Conservation (phyloP, 2,888 invertebrate species). For the Noctuana brunneofusca region DNA sequence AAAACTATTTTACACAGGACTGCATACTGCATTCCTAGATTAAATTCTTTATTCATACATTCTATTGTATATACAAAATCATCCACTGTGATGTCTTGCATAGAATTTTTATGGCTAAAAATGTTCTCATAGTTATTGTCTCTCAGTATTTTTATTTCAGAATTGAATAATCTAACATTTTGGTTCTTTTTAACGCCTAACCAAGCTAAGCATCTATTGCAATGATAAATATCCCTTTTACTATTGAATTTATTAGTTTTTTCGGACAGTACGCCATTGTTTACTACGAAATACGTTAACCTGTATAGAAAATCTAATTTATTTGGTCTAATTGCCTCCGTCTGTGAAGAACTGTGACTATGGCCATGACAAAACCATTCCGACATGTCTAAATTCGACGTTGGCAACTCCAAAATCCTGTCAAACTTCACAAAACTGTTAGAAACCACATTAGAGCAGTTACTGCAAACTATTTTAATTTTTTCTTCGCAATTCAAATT, state of each 20-base stretch:
- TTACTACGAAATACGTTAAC: constrained; percentile 80
- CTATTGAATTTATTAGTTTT: constrained; percentile 71
- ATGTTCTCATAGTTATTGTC: constrained; percentile 50
- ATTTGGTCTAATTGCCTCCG: constrained; percentile 68
- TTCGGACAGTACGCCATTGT: constrained; percentile 64
- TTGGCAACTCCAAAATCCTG: constrained; percentile 84
- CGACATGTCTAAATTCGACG: constrained; percentile 81
- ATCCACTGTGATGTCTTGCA: constrained; percentile 56
- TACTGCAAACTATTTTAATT: constrained; percentile 63
- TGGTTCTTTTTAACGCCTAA: constrained; percentile 75
- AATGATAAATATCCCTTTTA: constrained; percentile 75
- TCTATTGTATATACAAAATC: constrained; percentile 82
- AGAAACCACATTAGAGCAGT: constrained; percentile 74
- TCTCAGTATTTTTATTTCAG: constrained; percentile 74
- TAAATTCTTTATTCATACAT: constrained; percentile 73
- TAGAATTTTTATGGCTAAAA: constrained; percentile 54
- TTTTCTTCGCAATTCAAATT: constrained; percentile 58
- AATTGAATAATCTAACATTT: constrained; percentile 81
- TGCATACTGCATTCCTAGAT: constrained; percentile 73
- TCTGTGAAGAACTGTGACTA: constrained; percentile 38
- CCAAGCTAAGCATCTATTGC: constrained; percentile 83
- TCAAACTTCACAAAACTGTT: constrained; percentile 75
- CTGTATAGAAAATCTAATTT: constrained; percentile 82
- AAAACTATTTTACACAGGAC: constrained; percentile 82
- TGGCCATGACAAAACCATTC: constrained; percentile 87